Evolutionary conservation across 1,140 invertebrate genomes (phyloP), one percentile per base, ranked within the genome.

Genomic region (Condylostylus longicornis): DNA sequence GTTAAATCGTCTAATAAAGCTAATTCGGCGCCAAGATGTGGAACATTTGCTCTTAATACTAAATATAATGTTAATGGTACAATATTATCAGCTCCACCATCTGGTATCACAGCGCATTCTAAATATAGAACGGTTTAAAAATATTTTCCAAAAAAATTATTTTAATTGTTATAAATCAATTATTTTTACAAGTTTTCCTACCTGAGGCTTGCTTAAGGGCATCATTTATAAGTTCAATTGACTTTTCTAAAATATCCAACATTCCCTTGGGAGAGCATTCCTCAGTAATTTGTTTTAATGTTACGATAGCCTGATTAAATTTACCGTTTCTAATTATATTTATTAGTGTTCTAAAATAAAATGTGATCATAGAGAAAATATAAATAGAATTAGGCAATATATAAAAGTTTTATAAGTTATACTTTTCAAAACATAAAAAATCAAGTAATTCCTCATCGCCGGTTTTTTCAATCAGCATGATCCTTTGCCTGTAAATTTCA

Each of bases 211-310:
- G 44, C 18, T 52, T 52, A 25, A 55, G 49, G 19, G 57, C 54
- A 34, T 57, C 51, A 5, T 51, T 51, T 17, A 55, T 52, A 37
- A 49, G 43, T 43, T 58, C 45, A 37, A 54, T 55, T 38, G 54
- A 52, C 22, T 49, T 43, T 45, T 58, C 51, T 48, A 61, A 60
- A 45, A 58, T 51, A 47, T 48, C 50, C 37, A 61, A 45, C 58
- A 61, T 60, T 35, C 50, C 50, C 38, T 53, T 50, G 21, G 58
- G 58, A 39, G 54, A 58, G 33, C 53, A 58, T 35, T 60, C 56
- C 41, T 60, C 51, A 39, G 53, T 49, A 30, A 61, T 43, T 36
- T 58, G 49, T 37, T 58, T 53, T 5, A 61, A 34, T 5, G 37
- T 49, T 39, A 48, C 45, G 14, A 60, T 49, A 3, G 58, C 53